A percentile compares a stretch with the other conserved stretches of the same genome.
phyloP scores from a whole-genome alignment of 1,140 invertebrate species.

The Drosophila sechellia region DNA sequence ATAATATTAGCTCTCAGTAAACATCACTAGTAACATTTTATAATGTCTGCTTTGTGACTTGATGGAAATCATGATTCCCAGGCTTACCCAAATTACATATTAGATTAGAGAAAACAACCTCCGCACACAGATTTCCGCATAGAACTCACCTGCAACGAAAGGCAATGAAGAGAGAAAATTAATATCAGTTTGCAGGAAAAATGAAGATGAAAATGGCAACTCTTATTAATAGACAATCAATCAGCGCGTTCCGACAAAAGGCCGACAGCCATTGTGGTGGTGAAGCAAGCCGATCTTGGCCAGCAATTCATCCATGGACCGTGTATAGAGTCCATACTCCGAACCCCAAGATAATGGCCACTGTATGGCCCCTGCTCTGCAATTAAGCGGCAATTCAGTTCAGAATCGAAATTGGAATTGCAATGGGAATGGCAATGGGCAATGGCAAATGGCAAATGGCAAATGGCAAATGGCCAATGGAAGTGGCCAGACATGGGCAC shows the following conservation, averaged over 20 bases:
- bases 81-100: slow-evolving; percentile 40
- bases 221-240: slow-evolving; percentile 68
- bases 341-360: slow-evolving; percentile 48
- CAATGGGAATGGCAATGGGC: slow-evolving; percentile 8
- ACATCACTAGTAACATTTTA: no score
- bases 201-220: slow-evolving; percentile 27
- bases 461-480: slow-evolving; percentile 16
- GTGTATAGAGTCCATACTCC: background rate
- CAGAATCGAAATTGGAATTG: slow-evolving; percentile 29
- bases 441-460: background rate
- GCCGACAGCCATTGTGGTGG: slow-evolving; percentile 28
- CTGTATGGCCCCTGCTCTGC: slow-evolving; percentile 44
- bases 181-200: slow-evolving; percentile 20
- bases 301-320: slow-evolving; percentile 13
- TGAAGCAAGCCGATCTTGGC: slow-evolving; percentile 22
- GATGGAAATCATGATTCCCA: slow-evolving; percentile 4
- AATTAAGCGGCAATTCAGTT: slow-evolving; percentile 76
- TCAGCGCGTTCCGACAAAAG: slow-evolving; percentile 47
- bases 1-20: no score
- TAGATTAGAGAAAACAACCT: slow-evolving; percentile 14
- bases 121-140: background rate
- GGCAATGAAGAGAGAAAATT: slow-evolving; percentile 13
- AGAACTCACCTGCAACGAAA: slow-evolving; percentile 46
- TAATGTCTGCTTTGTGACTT: background rate
- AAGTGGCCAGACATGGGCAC: slow-evolving; percentile 20